Evolutionary conservation across 2,797 vertebrate species (phyloP).

Genomic region (Prunella strophiata): DNA sequence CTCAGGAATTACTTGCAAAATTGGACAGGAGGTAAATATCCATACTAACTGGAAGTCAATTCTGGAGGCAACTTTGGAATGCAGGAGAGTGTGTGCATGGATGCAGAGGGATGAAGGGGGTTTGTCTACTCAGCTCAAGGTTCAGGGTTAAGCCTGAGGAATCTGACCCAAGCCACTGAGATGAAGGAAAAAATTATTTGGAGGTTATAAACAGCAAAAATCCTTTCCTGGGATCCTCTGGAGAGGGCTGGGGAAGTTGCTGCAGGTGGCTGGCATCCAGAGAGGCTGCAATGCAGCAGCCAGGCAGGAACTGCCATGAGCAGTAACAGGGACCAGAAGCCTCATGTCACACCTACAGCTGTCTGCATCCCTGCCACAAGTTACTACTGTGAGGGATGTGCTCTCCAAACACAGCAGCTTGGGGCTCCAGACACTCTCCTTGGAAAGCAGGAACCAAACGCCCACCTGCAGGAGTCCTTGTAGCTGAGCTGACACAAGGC

Average conservation of each 20-base stretch:
- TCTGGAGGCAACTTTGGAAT: neutral
- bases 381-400: fast-evolving
- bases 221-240: neutral
- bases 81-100: fast-evolving
- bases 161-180: neutral
- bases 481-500: neutral
- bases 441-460: neutral
- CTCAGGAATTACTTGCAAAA: neutral
- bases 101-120: fast-evolving
- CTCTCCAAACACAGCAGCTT: neutral
- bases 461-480: neutral
- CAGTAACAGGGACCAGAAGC: neutral
- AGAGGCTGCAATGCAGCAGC: neutral
- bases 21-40: neutral
- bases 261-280: neutral
- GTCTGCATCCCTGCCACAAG: fast-evolving
- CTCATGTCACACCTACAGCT: neutral
- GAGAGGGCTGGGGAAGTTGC: neutral
- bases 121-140: neutral
- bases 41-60: neutral
- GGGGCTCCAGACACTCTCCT: fast-evolving
- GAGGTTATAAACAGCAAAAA: neutral
- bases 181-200: neutral
- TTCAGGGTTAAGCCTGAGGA: neutral
- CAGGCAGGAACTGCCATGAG: neutral